Conservation (phyloP, 2,888 invertebrate genomes). For the Euzophera pinguis region DNA sequence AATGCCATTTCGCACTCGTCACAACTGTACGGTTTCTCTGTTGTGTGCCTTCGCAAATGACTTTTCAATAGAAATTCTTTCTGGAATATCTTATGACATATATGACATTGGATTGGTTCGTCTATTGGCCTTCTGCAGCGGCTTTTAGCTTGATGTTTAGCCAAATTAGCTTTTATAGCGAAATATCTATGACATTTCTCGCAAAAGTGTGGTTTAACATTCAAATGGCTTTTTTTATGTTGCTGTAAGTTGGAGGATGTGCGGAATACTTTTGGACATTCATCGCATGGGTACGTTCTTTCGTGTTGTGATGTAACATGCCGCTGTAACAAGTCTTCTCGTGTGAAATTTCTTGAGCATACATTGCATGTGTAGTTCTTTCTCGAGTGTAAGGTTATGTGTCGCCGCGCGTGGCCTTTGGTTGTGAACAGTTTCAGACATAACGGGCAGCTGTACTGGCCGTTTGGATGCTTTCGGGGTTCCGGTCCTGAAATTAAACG, state of each 20-base stretch:
- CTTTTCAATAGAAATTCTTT: constrained; percentile 31
- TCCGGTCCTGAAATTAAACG: background rate
- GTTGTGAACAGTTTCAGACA: background rate
- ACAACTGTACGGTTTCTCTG: constrained; percentile 30
- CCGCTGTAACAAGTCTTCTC: background rate
- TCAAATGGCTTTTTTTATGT: constrained; percentile 2
- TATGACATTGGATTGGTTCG: constrained; percentile 25
- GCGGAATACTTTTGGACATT: background rate
- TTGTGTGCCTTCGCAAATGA: constrained; percentile 31
- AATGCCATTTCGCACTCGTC: constrained; percentile 32
- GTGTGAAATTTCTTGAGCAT: background rate
- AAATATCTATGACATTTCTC: constrained; percentile 16
- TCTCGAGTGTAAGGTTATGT: background rate
- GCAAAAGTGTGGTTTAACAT: constrained; percentile 12
- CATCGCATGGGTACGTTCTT: background rate
- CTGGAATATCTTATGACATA: constrained; percentile 34
- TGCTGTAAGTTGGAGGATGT: constrained; percentile 2
- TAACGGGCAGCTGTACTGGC: background rate
- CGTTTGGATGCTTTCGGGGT: background rate
- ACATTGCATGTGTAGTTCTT: background rate
- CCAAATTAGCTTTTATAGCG: constrained; percentile 13
- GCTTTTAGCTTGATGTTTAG: constrained; percentile 25
- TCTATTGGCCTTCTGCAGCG: constrained; percentile 21
- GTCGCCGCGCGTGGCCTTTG: background rate
- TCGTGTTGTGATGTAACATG: background rate